Evolutionary conservation across 2,797 vertebrate species (phyloP).

Genomic region (Peromyscus attwateri): DNA sequence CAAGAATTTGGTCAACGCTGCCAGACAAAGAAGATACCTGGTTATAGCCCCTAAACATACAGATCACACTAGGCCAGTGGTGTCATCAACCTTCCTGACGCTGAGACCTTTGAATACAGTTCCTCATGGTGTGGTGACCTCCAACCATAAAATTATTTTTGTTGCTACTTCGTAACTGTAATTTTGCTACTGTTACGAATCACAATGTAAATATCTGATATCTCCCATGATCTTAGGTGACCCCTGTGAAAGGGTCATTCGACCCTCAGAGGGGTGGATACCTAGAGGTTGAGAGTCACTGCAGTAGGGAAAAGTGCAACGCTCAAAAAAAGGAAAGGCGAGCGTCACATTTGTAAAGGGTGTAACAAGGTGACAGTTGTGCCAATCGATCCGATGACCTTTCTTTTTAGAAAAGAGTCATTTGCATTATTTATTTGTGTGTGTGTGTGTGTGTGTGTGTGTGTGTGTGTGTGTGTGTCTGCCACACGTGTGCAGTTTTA

Average conservation of each 20-base stretch:
- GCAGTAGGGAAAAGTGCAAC: not conserved
- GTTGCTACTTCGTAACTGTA: not conserved
- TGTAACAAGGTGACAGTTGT: slow-evolving; percentile 33
- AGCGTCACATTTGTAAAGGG: slow-evolving; percentile 56
- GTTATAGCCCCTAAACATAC: not conserved
- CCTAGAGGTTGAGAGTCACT: not conserved
- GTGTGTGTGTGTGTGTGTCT: not conserved
- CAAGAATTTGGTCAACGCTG: slow-evolving; percentile 98
- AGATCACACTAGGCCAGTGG: not conserved
- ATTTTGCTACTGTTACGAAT: too few relatives aligned
- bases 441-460: not conserved
- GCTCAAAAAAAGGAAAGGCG: slow-evolving; percentile 66
- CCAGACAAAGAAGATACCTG: slow-evolving; percentile 79
- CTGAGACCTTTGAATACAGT: not conserved
- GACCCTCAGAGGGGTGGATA: not conserved
- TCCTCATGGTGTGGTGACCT: not conserved
- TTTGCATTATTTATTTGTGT: not conserved
- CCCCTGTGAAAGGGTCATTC: not conserved
- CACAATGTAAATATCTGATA: not conserved
- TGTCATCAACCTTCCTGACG: not conserved
- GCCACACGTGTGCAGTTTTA: not conserved
- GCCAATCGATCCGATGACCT: slow-evolving; percentile 42
- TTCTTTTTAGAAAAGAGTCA: not conserved
- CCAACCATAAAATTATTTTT: not conserved
- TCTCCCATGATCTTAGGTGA: not conserved